Percentiles rank a stretch among this genome's conserved stretches.
Evolutionary conservation across 2,797 vertebrate species (phyloP).

Genomic region (Rhinatrema bivittatum): DNA sequence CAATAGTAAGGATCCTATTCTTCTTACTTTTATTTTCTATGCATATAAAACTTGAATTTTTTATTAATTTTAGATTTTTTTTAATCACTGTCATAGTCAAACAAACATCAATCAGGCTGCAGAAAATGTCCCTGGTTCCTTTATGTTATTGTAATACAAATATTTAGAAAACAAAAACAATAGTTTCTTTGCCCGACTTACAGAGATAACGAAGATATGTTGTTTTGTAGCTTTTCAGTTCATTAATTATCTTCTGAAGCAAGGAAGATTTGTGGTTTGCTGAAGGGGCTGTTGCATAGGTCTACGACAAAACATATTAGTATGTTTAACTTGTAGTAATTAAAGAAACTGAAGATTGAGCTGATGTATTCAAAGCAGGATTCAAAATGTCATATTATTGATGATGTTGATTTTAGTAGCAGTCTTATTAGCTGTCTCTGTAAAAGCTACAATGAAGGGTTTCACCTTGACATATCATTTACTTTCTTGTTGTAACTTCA

Average conservation of each 20-base stretch:
- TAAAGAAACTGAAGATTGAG: background rate
- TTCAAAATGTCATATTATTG: background rate
- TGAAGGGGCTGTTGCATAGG: constrained; percentile 17
- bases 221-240: constrained; percentile 29
- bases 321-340: background rate
- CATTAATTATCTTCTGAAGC: constrained; percentile 33
- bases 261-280: constrained; percentile 29
- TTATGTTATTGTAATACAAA: constrained; percentile 4
- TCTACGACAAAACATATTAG: background rate
- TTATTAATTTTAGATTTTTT: too few species aligned
- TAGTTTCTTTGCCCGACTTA: constrained; percentile 16
- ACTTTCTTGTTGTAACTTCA: too few species aligned
- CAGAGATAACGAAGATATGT: constrained; percentile 29
- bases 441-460: too few species aligned
- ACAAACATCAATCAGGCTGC: too few species aligned
- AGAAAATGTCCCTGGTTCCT: constrained; percentile 1
- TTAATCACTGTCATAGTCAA: too few species aligned
- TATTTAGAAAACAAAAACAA: constrained; percentile 30
- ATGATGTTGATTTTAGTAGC: background rate
- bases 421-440: too few species aligned
- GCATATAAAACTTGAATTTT: too few species aligned
- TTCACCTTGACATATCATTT: too few species aligned
- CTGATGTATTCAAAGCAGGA: background rate
- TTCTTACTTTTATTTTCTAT: too few species aligned
- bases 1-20: too few species aligned